Evolutionary conservation across 2,797 vertebrate species (phyloP), one percentile per base, ranked within the genome.

Genomic region (Kryptolebias ocellatus): DNA sequence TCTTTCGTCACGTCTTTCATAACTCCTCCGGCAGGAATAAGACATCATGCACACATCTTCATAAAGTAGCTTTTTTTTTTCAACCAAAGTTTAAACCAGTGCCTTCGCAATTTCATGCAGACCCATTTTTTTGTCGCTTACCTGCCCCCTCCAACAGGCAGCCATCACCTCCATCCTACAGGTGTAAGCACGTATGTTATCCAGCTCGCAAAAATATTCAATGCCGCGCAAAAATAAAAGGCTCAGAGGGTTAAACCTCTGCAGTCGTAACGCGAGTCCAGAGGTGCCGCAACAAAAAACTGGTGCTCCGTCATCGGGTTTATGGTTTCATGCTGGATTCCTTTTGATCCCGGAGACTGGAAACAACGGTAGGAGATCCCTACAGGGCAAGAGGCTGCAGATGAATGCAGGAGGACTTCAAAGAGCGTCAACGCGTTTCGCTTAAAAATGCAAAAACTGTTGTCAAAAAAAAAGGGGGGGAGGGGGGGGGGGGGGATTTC

Each of bases 131-230:
- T 20, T 14, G 12, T 15, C 5, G 10, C 84, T 83, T 88, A 94
- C 94, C 93, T 93, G 93, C 60, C 91, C 87, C 70, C 89, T 91
- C 93, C 94, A 95, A 70, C 93, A 94, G n/a, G 92, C 91, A 1
- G 93, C 92, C 93, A 94, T 94, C 85, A 93, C 83, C 61, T 92
- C 91, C 89, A 91, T 93, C 56, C 74, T 70, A 68, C 77, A 69
- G 71, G 74, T 54, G 53, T 37, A 60, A 53, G 5, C 18, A 24
- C 6, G 70, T 54, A 64, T 4, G 74, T 24, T 68, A 37, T 62
- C 53, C 3, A 27, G 65, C 11, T 29, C 39, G 72, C 20, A 1
- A 18, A 51, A 65, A 64, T 5, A 11, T 0, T 24, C 5, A n/a
- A 51, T 4, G 67, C 50, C 2, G 4, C 31, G 31, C 20, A 24